Conservation (phyloP, 1,140 invertebrate species). For the Fopius arisanus region DNA sequence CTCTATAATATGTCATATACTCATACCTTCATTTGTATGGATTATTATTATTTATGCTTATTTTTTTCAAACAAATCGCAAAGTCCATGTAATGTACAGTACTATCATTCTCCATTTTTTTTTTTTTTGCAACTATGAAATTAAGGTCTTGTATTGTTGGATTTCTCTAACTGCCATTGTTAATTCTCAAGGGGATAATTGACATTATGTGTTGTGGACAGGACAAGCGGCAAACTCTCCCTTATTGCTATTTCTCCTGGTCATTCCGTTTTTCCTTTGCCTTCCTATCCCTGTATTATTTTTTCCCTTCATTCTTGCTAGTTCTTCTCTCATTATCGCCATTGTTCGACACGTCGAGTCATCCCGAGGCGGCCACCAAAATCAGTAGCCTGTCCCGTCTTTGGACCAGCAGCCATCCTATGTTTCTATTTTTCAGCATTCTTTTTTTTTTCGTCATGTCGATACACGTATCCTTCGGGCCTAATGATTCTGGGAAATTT, state of each 20-base stretch:
- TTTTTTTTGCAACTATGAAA: background rate
- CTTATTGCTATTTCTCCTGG: background rate
- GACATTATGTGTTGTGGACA: background rate
- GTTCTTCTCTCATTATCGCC: constrained; percentile 8
- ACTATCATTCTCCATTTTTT: background rate
- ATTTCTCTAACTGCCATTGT: background rate
- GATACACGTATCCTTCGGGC: background rate
- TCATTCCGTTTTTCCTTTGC: background rate
- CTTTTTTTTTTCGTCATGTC: constrained; percentile 1
- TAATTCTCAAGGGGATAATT: background rate
- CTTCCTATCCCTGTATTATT: background rate
- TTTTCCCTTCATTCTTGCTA: background rate
- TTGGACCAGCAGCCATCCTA: background rate
- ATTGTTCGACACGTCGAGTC: constrained; percentile 14
- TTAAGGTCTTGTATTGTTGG: background rate
- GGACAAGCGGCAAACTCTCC: background rate
- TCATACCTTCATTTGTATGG: too few species aligned
- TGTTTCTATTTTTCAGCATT: background rate
- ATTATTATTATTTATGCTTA: too few species aligned
- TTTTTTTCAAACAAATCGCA: too few species aligned
- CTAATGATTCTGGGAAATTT: constrained; percentile 20
- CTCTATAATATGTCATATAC: background rate
- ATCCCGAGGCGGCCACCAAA: constrained; percentile 14
- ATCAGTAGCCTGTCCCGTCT: constrained; percentile 9
- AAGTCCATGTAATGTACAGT: too few species aligned